Evolutionary conservation across 2,797 vertebrate genomes (phyloP).

Genomic region (Okamejei kenojei): DNA sequence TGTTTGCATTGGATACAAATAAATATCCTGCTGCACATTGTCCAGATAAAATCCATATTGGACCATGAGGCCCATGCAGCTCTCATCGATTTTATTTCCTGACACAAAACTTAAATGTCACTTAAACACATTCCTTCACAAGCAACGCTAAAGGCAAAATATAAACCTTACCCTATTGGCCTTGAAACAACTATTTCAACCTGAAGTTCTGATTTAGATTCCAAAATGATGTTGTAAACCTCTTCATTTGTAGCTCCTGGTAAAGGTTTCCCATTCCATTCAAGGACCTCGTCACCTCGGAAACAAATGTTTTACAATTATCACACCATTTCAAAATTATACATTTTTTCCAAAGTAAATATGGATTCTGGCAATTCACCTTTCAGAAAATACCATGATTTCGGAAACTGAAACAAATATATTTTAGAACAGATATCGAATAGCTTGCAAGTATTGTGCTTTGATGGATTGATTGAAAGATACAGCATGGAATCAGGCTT

Average conservation of each 20-base stretch:
- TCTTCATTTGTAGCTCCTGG: slow-evolving; percentile 97
- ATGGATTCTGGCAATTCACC: background rate
- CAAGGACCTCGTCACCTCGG: slow-evolving; percentile 92
- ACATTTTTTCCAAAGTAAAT: background rate
- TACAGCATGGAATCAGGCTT: too few species aligned
- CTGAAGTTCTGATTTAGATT: slow-evolving; percentile 96
- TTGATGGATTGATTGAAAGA: too few species aligned
- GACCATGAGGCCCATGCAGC: background rate
- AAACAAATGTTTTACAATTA: slow-evolving; percentile 52
- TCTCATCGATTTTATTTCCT: background rate
- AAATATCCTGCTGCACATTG: background rate
- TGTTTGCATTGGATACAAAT: background rate
- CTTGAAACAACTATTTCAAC: slow-evolving; percentile 98
- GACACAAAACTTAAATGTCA: background rate
- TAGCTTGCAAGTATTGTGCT: background rate
- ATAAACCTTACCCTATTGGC: slow-evolving; percentile 83
- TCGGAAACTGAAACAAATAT: background rate
- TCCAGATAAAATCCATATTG: background rate
- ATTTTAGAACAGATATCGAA: background rate
- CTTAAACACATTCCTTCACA: background rate
- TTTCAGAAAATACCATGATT: background rate
- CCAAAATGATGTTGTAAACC: slow-evolving; percentile 98
- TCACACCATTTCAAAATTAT: slow-evolving; percentile 14
- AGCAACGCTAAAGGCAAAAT: too few species aligned
- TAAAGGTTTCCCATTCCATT: slow-evolving; percentile 95